Evolutionary conservation across 2,113 vertebrate genomes (phyloP), one percentile per base, ranked within the genome.

Genomic region (Procavia capensis): DNA sequence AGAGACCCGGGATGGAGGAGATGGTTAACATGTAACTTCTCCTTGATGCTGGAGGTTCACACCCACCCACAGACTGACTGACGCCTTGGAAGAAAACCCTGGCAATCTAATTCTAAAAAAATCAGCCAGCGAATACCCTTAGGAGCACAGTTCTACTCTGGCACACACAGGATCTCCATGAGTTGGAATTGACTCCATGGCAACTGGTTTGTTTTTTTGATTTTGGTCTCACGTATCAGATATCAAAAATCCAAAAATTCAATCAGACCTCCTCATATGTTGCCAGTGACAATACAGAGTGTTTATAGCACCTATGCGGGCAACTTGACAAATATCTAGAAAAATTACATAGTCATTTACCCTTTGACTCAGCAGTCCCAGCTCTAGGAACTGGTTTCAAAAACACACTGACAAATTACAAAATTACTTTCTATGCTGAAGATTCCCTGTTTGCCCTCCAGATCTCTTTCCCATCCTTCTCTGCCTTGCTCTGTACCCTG

Each of bases 361-460:
- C 25, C 20, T 70, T 70, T 90, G 88, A 61, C n/a, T 70, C 64
- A 47, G 74, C 50, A 85, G 16, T 79, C 75, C 17, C 8, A 50
- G 50, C 79, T 43, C 20, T 41, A 63, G 41, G 22, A 64, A 36
- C 68, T 43, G 74, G 36, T 74, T 91, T 57, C 39, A 36, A 43
- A 75, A 43, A 80, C 22, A 54, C 9, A 81, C 57, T 43, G 43
- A 54, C 36, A 39, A 57, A 63, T 74, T 31, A 17, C 39, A 17
- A 86, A 75, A 87, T 82, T 57, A 81, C 34, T 90, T 79, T 61
- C 59, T 85, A 70, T 79, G 39, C 66, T 86, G 76, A 75, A 82
- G 43, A 59, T 22, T n/a, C 41, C 10, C 76, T 89, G 78, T 70
- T 79, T 11, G 1, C 50, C n/a, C 22, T 91, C 66, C 34, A 64